Evolutionary conservation across 2,888 invertebrate species (phyloP), one percentile per base, ranked within the genome.

Genomic region (Rosalia funebris): DNA sequence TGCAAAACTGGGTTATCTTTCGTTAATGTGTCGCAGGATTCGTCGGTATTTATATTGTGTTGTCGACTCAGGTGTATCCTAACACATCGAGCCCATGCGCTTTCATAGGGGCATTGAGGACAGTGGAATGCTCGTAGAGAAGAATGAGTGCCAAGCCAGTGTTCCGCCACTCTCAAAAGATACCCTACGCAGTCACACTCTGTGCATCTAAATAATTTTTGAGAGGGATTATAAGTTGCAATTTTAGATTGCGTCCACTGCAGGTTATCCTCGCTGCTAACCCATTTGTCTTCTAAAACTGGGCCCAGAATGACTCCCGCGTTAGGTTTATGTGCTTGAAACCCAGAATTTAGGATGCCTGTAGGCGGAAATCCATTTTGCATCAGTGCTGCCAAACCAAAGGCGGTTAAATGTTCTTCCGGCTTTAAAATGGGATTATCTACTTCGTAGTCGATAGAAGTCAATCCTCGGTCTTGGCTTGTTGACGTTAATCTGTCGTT

Each of bases 161-260:
- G 91, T 80, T 91, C 91, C 1, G 90, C 90, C 15, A 91, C 87
- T 63, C 90, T 83, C 52, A 89, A 87, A 62, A 91, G 83, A 80
- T 90, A 90, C 15, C 91, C 91, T 11, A 90, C 89, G 81, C 89
- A 89, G 77, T 90, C 89, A 81, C 91, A 91, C 76, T 91, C 90
- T 45, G 88, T 84, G 81, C 91, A 91, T 75, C 89, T 86, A 82
- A 91, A 91, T 53, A 91, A 83, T 60, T 91, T 88, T 80, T 91
- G 90, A 57, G 88, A 86, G 1, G 90, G 88, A 82, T 91, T 91
- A 82, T 91, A 93, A 69, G 90, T 89, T 54, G 92, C 92, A 63
- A 93, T 87, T 81, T 91, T 91, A 36, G 92, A 92, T 75, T 89
- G 88, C 62, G 91, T 90, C 89, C 91, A 91, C 63, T 87, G 86